A percentile compares a stretch with the other conserved stretches of the same genome.
Conservation (phyloP, 1,140 invertebrate species). For the Nebria ingens region DNA sequence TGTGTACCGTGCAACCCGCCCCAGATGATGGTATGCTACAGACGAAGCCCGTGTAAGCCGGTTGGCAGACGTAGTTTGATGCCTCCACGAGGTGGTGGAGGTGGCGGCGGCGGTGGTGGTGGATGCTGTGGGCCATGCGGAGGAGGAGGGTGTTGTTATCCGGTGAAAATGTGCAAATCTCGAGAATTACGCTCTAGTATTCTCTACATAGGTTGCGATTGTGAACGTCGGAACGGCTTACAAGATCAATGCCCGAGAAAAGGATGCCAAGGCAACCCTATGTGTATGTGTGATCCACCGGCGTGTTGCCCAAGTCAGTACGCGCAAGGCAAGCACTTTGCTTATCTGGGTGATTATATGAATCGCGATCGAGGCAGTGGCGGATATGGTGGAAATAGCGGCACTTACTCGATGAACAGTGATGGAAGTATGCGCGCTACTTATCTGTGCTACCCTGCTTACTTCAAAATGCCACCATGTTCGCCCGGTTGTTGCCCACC, state of each 20-base stretch:
- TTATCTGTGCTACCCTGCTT: background rate
- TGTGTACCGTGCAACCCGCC: constrained; percentile 32
- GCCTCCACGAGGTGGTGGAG: background rate
- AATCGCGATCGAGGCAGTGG: background rate
- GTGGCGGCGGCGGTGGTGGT: background rate
- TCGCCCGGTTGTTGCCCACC: background rate
- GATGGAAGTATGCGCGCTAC: background rate
- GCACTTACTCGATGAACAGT: background rate
- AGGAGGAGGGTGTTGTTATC: background rate
- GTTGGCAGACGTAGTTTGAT: background rate
- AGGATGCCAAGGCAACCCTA: constrained; percentile 55
- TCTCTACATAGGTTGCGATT: constrained; percentile 57
- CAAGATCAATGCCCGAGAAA: constrained; percentile 60
- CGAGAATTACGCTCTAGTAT: constrained; percentile 53
- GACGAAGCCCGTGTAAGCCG: constrained; percentile 18
- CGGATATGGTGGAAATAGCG: background rate
- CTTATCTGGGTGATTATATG: background rate
- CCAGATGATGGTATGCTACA: constrained; percentile 31
- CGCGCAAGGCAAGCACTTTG: constrained; percentile 22
- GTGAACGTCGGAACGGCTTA: constrained; percentile 59
- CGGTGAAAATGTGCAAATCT: constrained; percentile 38
- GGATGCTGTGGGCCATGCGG: background rate
- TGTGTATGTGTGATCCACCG: constrained; percentile 53
- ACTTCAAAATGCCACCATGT: constrained; percentile 1
- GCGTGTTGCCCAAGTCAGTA: constrained; percentile 46